phyloP scores from a whole-genome alignment of 2,113 vertebrate species.

The Diglossa brunneiventris region DNA sequence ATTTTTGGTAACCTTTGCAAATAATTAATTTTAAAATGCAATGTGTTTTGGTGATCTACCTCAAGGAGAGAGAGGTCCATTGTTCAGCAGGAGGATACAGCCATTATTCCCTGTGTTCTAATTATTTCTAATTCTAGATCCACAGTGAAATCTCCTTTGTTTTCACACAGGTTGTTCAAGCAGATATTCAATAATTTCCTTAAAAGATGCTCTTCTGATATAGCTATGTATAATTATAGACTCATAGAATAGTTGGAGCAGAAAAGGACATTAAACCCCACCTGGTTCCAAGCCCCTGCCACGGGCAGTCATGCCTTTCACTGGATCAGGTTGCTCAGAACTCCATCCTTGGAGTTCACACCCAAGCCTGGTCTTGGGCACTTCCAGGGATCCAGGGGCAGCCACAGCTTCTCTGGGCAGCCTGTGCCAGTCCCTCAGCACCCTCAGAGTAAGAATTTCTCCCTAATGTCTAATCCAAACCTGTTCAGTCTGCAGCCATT shows the following conservation, averaged over 20 bases:
- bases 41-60: neutral
- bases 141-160: neutral
- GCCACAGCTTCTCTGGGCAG: neutral
- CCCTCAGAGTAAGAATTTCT: neutral
- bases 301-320: neutral
- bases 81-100: neutral
- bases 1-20: constrained; percentile 58
- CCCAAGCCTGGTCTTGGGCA: neutral
- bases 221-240: neutral
- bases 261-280: neutral
- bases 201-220: neutral
- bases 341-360: neutral
- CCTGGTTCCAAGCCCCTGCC: too few species aligned
- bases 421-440: neutral
- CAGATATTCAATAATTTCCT: neutral
- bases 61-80: neutral
- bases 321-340: neutral
- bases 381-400: neutral
- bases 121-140: neutral
- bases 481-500: neutral
- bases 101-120: neutral
- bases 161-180: neutral
- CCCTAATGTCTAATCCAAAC: too few species aligned
- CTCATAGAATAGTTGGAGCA: neutral
- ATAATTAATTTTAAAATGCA: constrained; percentile 42